Conservation (phyloP, 1,140 invertebrate species). For the Bombus superbus region DNA sequence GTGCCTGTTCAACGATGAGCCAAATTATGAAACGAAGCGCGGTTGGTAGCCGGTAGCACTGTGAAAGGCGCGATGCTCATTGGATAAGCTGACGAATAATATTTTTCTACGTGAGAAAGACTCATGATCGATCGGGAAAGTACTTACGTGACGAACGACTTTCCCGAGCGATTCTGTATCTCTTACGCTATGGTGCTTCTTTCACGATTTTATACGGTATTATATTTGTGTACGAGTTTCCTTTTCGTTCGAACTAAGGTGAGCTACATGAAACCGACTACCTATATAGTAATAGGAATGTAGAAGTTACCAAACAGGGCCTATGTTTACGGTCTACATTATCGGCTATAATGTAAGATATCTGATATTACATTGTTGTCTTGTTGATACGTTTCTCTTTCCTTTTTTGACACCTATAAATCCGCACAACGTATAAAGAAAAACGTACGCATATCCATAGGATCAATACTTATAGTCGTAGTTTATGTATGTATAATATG, state of each 20-base stretch:
- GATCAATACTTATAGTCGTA: slow-evolving; percentile 61
- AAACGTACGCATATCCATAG: slow-evolving; percentile 75
- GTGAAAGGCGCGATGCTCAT: slow-evolving; percentile 22
- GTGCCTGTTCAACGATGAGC: neutral
- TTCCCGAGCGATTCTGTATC: slow-evolving; percentile 36
- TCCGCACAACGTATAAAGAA: slow-evolving; percentile 59
- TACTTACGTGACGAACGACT: neutral
- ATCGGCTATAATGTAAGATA: slow-evolving; percentile 37
- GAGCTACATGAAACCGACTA: neutral
- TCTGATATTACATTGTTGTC: slow-evolving; percentile 27
- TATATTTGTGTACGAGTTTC: slow-evolving; percentile 36
- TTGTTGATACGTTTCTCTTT: neutral
- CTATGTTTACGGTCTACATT: slow-evolving; percentile 59
- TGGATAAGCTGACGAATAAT: slow-evolving; percentile 63
- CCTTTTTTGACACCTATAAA: slow-evolving; percentile 57
- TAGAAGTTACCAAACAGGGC: slow-evolving; percentile 11
- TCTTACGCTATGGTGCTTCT: slow-evolving; percentile 67
- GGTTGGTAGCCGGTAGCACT: neutral
- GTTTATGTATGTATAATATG: slow-evolving; percentile 67
- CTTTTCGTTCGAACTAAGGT: slow-evolving; percentile 22
- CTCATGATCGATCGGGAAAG: slow-evolving; percentile 42
- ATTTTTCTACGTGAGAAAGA: slow-evolving; percentile 74
- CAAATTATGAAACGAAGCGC: neutral
- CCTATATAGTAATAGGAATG: neutral
- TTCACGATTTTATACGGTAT: slow-evolving; percentile 67